Evolutionary conservation across 37 sponge, comb jelly and placozoan genomes (phyloP).

Genomic region (Amphimedon queenslandica): DNA sequence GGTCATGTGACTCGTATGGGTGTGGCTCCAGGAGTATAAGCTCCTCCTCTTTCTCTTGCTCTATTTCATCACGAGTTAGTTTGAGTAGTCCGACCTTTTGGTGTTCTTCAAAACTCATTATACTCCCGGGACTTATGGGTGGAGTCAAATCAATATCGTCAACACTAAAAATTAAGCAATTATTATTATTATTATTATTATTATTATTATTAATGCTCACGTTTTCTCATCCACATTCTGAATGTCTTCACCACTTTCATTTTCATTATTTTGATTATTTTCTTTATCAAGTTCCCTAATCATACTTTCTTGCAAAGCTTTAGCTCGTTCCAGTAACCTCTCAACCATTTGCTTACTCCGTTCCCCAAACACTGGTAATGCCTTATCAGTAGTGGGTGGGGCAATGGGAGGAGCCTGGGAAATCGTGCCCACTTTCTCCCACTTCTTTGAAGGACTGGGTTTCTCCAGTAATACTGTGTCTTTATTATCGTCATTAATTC

Average conservation of each 20-base stretch:
- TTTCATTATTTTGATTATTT: too few species aligned
- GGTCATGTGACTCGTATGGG: too few species aligned
- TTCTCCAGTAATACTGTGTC: background rate
- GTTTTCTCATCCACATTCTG: too few species aligned
- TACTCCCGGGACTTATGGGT: background rate
- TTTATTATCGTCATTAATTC: background rate
- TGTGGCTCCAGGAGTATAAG: too few species aligned
- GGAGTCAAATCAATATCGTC: too few species aligned
- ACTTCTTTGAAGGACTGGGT: background rate
- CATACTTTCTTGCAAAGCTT: background rate
- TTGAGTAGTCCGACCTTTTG: background rate
- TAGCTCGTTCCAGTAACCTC: background rate
- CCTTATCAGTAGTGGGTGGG: background rate
- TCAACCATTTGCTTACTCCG: background rate
- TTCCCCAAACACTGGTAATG: background rate
- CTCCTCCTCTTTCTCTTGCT: background rate
- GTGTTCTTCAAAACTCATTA: background rate
- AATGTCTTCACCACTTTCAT: too few species aligned
- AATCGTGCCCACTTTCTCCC: background rate
- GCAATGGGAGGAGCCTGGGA: background rate
- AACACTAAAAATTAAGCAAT: too few species aligned
- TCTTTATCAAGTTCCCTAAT: background rate
- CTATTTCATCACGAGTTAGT: background rate
- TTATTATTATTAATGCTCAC: too few species aligned
- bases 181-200: too few species aligned